Evolutionary conservation across 1,140 invertebrate genomes (phyloP).

Genomic region (Lepidotrigona ventralis): DNA sequence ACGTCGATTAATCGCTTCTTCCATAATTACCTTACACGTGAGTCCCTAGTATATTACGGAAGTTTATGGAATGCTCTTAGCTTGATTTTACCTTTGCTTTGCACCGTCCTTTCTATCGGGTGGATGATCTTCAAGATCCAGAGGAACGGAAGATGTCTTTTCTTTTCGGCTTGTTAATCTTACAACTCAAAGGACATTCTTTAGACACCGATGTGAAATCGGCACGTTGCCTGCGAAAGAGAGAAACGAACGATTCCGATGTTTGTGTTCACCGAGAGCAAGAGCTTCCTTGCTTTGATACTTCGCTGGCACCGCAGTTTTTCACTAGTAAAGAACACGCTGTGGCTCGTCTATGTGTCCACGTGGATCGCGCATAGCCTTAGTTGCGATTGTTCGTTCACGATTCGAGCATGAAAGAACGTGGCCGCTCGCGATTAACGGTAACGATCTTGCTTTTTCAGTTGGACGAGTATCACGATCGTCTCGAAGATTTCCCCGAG

Average conservation of each 20-base stretch:
- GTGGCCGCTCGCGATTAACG: not conserved
- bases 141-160: not conserved
- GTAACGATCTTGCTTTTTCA: conserved; percentile 51
- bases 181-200: not conserved
- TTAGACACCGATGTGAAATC: not conserved
- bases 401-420: not conserved
- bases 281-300: conserved; percentile 9
- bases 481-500: conserved; percentile 77
- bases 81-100: conserved; percentile 25
- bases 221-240: not conserved
- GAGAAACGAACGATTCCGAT: too few relatives aligned
- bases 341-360: conserved; percentile 1
- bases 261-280: not conserved
- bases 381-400: conserved; percentile 36
- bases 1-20: conserved; percentile 66
- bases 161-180: not conserved
- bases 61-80: conserved; percentile 51
- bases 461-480: conserved; percentile 77
- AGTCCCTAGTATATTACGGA: conserved; percentile 60
- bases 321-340: conserved; percentile 16
- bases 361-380: conserved; percentile 4
- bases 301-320: conserved; percentile 18
- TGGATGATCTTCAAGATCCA: not conserved
- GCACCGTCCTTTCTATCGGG: not conserved
- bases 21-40: conserved; percentile 71